phyloP scores from a whole-genome alignment of 1,140 invertebrate genomes.

The Drosophila virilis region DNA sequence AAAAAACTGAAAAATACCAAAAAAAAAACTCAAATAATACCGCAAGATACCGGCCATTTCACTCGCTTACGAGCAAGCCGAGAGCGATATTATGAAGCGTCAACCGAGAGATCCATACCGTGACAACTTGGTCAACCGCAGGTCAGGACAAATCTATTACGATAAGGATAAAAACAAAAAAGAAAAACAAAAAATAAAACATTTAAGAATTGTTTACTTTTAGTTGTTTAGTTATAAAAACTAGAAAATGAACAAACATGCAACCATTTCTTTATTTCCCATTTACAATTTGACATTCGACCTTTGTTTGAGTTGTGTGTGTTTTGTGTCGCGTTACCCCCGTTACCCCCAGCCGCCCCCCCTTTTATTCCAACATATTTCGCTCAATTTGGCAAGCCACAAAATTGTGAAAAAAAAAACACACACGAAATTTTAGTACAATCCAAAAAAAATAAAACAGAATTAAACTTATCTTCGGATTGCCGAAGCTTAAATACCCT shows the following conservation, averaged over 20 bases:
- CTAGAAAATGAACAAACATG: slow-evolving; percentile 82
- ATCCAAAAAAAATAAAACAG: slow-evolving; percentile 38
- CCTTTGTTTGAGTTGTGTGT: slow-evolving; percentile 71
- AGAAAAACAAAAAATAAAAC: slow-evolving; percentile 50
- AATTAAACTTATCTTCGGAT: slow-evolving; percentile 20
- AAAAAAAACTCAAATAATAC: slow-evolving; percentile 57
- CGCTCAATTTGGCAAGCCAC: slow-evolving; percentile 73
- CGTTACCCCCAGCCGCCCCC: background rate
- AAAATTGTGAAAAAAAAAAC: slow-evolving; percentile 37
- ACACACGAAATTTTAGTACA: slow-evolving; percentile 28
- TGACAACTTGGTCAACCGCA: slow-evolving; percentile 99
- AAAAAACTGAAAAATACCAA: slow-evolving; percentile 37
- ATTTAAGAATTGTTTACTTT: slow-evolving; percentile 68
- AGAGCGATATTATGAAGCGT: slow-evolving; percentile 99
- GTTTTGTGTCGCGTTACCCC: slow-evolving; percentile 43
- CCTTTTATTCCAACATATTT: background rate
- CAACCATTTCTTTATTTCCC: slow-evolving; percentile 62
- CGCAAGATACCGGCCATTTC: slow-evolving; percentile 98
- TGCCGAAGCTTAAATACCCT: background rate
- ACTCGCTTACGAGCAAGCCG: slow-evolving; percentile 99
- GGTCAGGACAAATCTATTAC: slow-evolving; percentile 86
- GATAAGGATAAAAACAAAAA: slow-evolving; percentile 57
- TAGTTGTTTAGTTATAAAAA: slow-evolving; percentile 75
- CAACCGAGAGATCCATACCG: slow-evolving; percentile 97
- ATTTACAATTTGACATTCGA: slow-evolving; percentile 56